A percentile compares a stretch with the other conserved stretches of the same genome.
Conservation (phyloP, 2,113 vertebrate genomes). For the Carassius carassius region DNA sequence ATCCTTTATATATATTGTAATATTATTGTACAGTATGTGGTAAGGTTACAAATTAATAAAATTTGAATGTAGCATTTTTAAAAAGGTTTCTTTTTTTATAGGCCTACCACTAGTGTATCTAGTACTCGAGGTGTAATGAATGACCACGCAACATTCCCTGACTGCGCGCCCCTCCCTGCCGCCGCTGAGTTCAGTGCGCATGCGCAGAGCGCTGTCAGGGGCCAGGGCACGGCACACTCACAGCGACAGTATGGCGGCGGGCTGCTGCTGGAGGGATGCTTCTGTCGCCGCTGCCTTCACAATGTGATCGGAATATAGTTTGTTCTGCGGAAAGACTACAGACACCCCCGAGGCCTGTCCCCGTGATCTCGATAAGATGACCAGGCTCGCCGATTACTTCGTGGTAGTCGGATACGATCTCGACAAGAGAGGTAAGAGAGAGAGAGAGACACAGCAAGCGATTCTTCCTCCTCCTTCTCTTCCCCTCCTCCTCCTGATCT, state of each 20-base stretch:
- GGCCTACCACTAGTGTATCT: too few species aligned
- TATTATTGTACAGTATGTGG: too few species aligned
- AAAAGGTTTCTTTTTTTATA: too few species aligned
- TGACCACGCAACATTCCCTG: slow-evolving; percentile 58
- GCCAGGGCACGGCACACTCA: slow-evolving; percentile 71
- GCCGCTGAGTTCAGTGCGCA: slow-evolving; percentile 64
- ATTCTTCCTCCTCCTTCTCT: slow-evolving; percentile 49
- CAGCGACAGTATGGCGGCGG: slow-evolving; percentile 82
- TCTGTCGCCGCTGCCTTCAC: slow-evolving; percentile 69
- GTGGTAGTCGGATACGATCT: slow-evolving; percentile 90
- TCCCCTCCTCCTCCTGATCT: slow-evolving; percentile 54
- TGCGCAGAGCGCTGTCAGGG: slow-evolving; percentile 73
- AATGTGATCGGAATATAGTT: slow-evolving; percentile 70
- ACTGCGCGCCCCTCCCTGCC: slow-evolving; percentile 66
- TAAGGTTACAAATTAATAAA: too few species aligned
- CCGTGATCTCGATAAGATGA: slow-evolving; percentile 78
- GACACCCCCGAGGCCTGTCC: slow-evolving; percentile 63
- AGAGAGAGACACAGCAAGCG: slow-evolving; percentile 4
- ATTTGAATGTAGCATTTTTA: too few species aligned
- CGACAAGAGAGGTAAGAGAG: slow-evolving; percentile 81
- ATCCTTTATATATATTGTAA: too few species aligned
- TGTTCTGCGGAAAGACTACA: slow-evolving; percentile 64
- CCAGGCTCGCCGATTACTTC: slow-evolving; percentile 93
- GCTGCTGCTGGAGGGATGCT: slow-evolving; percentile 80
- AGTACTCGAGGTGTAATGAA: not conserved